Evolutionary conservation across 2,797 vertebrate species (phyloP), one percentile per base, ranked within the genome.

Genomic region (Notolabrus celidotus): DNA sequence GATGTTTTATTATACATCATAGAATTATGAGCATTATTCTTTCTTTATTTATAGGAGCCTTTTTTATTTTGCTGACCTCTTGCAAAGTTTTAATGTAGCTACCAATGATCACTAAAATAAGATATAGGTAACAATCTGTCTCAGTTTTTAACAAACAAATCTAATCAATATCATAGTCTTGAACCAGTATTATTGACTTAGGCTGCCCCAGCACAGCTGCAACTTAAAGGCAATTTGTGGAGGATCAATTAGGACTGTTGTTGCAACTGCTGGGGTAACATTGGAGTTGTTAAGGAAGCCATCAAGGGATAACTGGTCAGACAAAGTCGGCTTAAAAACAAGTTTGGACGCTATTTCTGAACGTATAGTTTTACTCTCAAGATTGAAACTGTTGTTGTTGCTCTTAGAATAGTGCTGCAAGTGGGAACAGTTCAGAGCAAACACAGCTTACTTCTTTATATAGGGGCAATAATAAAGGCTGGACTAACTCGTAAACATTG

Each of bases 401-500:
- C 27, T 6, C 27, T 27, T 27, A 3, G 27, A 34, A 34, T 34
- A 25, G 34, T 27, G 10, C 17, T 56, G 34, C 12, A 17, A 19
- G 38, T 19, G 8, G 36, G 46, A 56, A 60, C 22, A 41, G 17
- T 39, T 22, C 19, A 22, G 12, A 22, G 7, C 12, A 19, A 47
- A 23, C 5, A 16, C 5, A 45, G 6, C 16, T 11, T 11, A 14
- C 0, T 55, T 62, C 43, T 45, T 54, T 22, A 3, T 47, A 53
- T 54, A 8, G 29, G 15, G 39, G 54, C 4, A 67, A 50, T 42
- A 59, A 39, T 49, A 59, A 45, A 7, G 42, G 7, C 16, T 42
- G 41, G 17, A 42, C 5, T 41, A n/a, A 41, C 16, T n/a, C 41
- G 38, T n/a, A 63, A 38, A 20, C 45, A 42, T 29, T 15, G 8